Conservation (phyloP, 2,888 invertebrate species). For the Strigamia maritima region DNA sequence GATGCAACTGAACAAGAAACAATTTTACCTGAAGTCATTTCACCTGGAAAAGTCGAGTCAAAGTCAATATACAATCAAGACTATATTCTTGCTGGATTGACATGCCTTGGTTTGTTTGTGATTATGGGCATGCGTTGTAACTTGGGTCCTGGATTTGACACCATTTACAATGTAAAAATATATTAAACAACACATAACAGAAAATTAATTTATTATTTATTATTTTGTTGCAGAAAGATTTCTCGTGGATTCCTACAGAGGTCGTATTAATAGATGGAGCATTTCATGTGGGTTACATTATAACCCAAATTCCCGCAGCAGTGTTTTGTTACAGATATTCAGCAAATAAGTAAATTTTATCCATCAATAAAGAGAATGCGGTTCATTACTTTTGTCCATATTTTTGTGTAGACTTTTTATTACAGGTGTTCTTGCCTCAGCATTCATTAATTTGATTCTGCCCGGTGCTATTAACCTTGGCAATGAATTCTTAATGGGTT, state of each 20-base stretch:
- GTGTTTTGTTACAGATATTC: not conserved
- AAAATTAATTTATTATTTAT: not conserved
- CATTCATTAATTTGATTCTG: slow-evolving; percentile 11
- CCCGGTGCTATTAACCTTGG: slow-evolving; percentile 11
- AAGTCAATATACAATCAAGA: not conserved
- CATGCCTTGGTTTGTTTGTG: not conserved
- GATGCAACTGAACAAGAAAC: not conserved
- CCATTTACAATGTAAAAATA: not conserved
- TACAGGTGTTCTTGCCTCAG: not conserved
- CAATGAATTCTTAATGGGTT: not conserved
- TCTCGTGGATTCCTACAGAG: not conserved
- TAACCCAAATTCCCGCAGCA: not conserved
- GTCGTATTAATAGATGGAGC: slow-evolving; percentile 25
- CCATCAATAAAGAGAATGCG: not conserved
- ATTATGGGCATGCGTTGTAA: slow-evolving; percentile 17
- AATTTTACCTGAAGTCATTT: not conserved
- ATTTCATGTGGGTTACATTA: not conserved
- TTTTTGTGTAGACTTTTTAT: slow-evolving; percentile 8
- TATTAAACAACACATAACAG: not conserved
- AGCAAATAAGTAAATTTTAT: not conserved
- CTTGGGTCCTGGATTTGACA: slow-evolving; percentile 23
- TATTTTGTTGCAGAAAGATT: not conserved
- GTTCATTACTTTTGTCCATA: not conserved
- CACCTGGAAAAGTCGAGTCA: not conserved
- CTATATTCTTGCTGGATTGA: not conserved